Evolutionary conservation across 2,113 vertebrate species (phyloP), one percentile per base, ranked within the genome.

Genomic region (Phainopepla nitens): DNA sequence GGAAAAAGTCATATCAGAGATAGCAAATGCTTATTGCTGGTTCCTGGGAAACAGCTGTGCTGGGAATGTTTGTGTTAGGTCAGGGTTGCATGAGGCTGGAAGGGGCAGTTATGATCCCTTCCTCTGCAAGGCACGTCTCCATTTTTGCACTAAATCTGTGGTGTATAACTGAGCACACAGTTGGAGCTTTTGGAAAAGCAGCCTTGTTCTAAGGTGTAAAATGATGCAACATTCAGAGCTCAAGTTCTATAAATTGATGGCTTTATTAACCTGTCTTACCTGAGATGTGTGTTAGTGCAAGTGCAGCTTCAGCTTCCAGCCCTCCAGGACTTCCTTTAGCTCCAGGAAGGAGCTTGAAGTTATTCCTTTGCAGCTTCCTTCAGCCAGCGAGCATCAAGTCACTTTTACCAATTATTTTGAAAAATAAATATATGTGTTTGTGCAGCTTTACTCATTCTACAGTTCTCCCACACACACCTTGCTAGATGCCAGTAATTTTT

Each of bases 131-230:
- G 9, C 11, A n/a, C 53, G 9, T 68, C 58, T 84, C 68, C 12
- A 8, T 66, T 58, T 68, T 39, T 82, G 29, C 21, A 16, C 90
- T 36, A 19, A 24, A 44, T 44, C 36, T 33, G 1, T 54, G 33
- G 9, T 36, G 76, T 70, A 4, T 31, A 17, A 13, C 47, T 69
- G 53, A 72, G 23, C 71, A 36, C 0, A 0, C 15, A 22, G 42
- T 12, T 57, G 54, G 36, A 28, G 17, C 12, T 54, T 70, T 71
- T 71, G n/a, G 20, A 29, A 51, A 58, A 39, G 42, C 51, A 81
- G 21, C 51, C 23, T 78, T 45, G 14, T 70, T 75, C 13, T 23
- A 5, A 41, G 42, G 4, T 58, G 24, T 7, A 35, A 57, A 81
- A 51, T 20, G 1, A 29, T 39, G 11, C 4, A 61, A 58, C 77